Evolutionary conservation across 2,888 invertebrate genomes (phyloP).

Genomic region (Idaea aversata): DNA sequence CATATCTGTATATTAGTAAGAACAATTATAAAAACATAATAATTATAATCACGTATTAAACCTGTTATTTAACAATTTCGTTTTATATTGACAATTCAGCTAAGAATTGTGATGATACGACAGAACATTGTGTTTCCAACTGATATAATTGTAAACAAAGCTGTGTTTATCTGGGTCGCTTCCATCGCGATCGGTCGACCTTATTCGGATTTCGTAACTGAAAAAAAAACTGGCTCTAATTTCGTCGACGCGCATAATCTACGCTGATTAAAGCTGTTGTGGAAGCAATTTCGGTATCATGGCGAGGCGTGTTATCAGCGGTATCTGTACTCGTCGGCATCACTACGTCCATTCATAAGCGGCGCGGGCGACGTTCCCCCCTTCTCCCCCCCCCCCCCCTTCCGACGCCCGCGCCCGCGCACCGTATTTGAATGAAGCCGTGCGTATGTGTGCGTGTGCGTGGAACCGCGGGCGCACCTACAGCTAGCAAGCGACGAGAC

Average conservation of each 20-base stretch:
- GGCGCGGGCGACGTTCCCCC: constrained; percentile 45
- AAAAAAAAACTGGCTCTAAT: constrained; percentile 33
- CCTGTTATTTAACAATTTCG: background rate
- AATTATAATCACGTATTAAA: background rate
- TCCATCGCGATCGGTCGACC: constrained; percentile 29
- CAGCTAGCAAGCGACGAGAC: constrained; percentile 30
- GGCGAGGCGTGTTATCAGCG: constrained; percentile 68
- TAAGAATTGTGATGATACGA: constrained; percentile 7
- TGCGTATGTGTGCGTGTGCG: constrained; percentile 50
- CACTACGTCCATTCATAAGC: constrained; percentile 80
- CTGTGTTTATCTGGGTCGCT: constrained; percentile 33
- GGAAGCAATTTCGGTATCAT: constrained; percentile 44
- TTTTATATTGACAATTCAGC: background rate
- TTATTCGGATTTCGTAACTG: constrained; percentile 37
- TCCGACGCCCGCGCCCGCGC: constrained; percentile 49
- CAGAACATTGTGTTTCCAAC: constrained; percentile 8
- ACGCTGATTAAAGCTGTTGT: constrained; percentile 34
- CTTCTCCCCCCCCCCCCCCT: constrained; percentile 63
- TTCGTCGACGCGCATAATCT: constrained; percentile 38
- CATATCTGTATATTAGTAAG: constrained; percentile 4
- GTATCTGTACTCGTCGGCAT: constrained; percentile 57
- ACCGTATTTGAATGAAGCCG: constrained; percentile 62
- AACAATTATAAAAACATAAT: background rate
- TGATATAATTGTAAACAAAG: constrained; percentile 28
- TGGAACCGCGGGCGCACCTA: constrained; percentile 59